Conservation (phyloP, 2,888 invertebrate genomes). For the Dioctria rufipes region DNA sequence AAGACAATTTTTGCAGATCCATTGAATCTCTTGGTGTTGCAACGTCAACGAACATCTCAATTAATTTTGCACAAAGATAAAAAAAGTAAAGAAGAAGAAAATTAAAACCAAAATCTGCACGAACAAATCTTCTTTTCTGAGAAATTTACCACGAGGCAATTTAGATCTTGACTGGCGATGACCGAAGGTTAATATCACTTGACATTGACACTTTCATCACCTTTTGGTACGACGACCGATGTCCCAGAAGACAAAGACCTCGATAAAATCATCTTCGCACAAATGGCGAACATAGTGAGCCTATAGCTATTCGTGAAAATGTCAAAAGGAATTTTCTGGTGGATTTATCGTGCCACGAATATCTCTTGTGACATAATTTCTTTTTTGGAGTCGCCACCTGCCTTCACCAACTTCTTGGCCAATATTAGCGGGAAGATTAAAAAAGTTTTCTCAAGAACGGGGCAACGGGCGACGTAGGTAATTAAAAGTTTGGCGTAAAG, state of each 20-base stretch:
- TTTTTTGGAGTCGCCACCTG: conserved; percentile 10
- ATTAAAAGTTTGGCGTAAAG: conserved; percentile 31
- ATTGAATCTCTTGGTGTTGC: too few relatives aligned
- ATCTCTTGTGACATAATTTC: conserved; percentile 45
- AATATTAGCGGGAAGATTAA: conserved; percentile 18
- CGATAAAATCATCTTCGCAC: neutral
- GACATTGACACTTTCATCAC: conserved; percentile 44
- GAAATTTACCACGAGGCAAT: conserved; percentile 5
- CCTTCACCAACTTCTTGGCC: conserved; percentile 6
- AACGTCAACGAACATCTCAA: conserved; percentile 14
- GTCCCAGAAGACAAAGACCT: conserved; percentile 7
- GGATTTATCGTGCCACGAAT: conserved; percentile 40
- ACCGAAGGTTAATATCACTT: conserved; percentile 27
- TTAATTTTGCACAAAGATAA: conserved; percentile 9
- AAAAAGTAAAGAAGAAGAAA: too few relatives aligned
- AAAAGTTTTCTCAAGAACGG: conserved; percentile 3
- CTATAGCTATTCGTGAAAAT: conserved; percentile 37
- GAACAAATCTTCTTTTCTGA: conserved; percentile 25
- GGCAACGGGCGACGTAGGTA: neutral
- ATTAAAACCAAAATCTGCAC: neutral
- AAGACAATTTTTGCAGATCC: too few relatives aligned
- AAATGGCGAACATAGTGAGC: neutral
- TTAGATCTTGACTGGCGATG: conserved; percentile 24
- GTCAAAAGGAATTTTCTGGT: conserved; percentile 39
- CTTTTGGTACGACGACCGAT: neutral